Evolutionary conservation across 2,797 vertebrate genomes (phyloP).

Genomic region (Halcyon badia): DNA sequence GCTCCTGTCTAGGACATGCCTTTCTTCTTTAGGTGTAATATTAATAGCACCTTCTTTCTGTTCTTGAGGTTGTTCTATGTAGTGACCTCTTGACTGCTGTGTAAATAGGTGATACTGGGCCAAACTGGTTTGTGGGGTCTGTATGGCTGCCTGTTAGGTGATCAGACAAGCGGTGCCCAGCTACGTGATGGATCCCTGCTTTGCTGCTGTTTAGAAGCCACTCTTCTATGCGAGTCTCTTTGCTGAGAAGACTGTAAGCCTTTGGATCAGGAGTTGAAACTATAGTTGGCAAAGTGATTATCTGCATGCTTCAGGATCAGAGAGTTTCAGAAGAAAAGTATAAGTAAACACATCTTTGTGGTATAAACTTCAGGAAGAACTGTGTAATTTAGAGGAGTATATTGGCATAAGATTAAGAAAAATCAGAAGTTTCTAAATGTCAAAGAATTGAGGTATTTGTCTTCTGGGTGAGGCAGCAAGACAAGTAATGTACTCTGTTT

Average conservation of each 20-base stretch:
- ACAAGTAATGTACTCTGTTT: not conserved
- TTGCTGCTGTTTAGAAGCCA: not conserved
- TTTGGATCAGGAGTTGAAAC: not conserved
- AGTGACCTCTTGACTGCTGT: not conserved
- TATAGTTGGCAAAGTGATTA: not conserved
- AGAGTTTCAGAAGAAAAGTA: not conserved
- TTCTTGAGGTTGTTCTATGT: not conserved
- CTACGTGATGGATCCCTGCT: not conserved
- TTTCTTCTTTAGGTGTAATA: not conserved
- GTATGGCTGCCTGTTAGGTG: not conserved
- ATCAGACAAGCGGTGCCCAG: not conserved
- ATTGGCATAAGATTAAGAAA: not conserved
- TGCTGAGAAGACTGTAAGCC: not conserved
- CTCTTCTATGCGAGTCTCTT: not conserved
- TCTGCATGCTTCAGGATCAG: not conserved
- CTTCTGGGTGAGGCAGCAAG: not conserved
- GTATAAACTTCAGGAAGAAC: not conserved
- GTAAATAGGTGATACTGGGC: not conserved
- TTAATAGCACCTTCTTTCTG: not conserved
- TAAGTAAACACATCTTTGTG: not conserved
- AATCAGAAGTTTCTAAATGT: not conserved
- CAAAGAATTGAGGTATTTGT: not conserved
- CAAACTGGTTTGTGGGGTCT: not conserved
- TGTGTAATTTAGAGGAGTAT: not conserved
- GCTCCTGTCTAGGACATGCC: not conserved